These are phyloP conservation scores for Synanthedon vespiformis DNA, from an alignment of 2,888 invertebrate genomes.

Conservation along the genomic window DNA sequence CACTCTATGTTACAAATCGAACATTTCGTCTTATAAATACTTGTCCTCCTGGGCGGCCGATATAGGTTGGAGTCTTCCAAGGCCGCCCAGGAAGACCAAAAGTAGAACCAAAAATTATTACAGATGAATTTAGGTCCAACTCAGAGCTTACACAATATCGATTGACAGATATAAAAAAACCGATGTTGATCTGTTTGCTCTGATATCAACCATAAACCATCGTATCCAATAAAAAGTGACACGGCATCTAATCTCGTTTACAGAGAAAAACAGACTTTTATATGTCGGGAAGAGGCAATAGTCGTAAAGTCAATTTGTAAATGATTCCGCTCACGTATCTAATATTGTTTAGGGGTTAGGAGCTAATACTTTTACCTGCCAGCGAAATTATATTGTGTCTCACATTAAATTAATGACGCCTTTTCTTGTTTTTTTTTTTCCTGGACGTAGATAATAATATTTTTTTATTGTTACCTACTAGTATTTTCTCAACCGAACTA, in stretches of 20 bases:
- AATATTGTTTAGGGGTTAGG: conserved; percentile 54
- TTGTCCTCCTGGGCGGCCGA: too few relatives aligned
- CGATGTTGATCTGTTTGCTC: neutral
- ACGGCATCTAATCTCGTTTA: neutral
- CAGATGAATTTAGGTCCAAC: too few relatives aligned
- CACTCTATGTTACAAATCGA: too few relatives aligned
- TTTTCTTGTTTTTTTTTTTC: conserved; percentile 14
- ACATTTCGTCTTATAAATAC: too few relatives aligned
- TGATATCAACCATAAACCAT: neutral
- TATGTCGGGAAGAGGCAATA: conserved; percentile 1
- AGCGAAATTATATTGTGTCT: conserved; percentile 45
- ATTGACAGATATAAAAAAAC: too few relatives aligned
- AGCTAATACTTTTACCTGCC: conserved; percentile 52
- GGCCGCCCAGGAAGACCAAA: too few relatives aligned
- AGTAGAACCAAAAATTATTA: too few relatives aligned
- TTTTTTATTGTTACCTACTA: neutral
- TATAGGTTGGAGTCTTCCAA: too few relatives aligned
- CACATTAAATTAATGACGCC: conserved; percentile 37
- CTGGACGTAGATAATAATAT: neutral
- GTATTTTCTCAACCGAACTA: too few relatives aligned
- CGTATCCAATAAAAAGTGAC: neutral
- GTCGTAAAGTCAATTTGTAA: conserved; percentile 34
- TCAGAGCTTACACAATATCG: too few relatives aligned
- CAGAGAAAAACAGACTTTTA: neutral
- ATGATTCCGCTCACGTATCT: conserved; percentile 45